Evolutionary conservation across 2,113 vertebrate species (phyloP).

Genomic region (Ceyx cyanopectus): DNA sequence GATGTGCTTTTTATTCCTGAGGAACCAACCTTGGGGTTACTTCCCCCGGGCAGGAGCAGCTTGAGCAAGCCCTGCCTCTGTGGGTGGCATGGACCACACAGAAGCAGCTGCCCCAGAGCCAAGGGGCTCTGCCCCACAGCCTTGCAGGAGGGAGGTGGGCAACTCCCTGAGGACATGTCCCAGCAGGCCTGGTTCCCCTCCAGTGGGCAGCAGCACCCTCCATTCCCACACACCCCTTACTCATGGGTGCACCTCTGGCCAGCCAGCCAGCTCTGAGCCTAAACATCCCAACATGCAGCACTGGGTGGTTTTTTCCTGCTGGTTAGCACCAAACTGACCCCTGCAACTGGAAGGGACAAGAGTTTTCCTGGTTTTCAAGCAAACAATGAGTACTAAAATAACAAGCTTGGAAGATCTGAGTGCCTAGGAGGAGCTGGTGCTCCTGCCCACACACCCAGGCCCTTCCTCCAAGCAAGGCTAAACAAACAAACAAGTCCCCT

Average conservation of each 20-base stretch:
- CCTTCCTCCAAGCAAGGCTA: neutral
- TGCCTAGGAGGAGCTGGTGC: neutral
- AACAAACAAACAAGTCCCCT: neutral
- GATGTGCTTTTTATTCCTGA: neutral
- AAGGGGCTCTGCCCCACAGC: neutral
- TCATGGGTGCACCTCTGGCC: neutral
- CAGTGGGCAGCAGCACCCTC: neutral
- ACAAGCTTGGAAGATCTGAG: neutral
- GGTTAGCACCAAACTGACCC: neutral
- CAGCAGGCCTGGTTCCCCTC: neutral
- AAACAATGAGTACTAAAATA: neutral
- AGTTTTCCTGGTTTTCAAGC: neutral
- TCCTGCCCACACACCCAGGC: neutral
- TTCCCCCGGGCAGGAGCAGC: neutral
- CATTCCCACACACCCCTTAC: neutral
- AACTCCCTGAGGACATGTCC: neutral
- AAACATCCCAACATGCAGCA: neutral
- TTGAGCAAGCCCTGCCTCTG: neutral
- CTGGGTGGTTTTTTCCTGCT: neutral
- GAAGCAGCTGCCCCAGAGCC: rapidly evolving
- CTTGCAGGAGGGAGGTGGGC: neutral
- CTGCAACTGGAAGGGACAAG: neutral
- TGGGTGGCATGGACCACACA: neutral
- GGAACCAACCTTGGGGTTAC: neutral
- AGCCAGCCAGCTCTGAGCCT: neutral